Conservation (phyloP, 2,888 invertebrate species). For the Deilephila elpenor region DNA sequence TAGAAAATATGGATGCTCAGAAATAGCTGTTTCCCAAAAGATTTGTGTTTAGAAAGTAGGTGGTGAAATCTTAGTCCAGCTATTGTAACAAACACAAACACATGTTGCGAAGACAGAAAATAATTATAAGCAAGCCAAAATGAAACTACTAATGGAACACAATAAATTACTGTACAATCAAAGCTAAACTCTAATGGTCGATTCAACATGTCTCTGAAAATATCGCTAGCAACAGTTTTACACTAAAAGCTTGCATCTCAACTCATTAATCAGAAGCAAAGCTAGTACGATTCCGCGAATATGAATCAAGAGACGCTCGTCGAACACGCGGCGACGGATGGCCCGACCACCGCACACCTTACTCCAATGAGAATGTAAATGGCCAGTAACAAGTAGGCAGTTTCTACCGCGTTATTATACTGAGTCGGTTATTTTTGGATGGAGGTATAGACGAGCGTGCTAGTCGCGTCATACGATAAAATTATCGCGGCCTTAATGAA, state of each 20-base stretch:
- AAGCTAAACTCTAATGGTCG: no score
- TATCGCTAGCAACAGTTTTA: not conserved
- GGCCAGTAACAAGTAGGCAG: slow-evolving; percentile 47
- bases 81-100: no score
- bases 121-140: no score
- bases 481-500: slow-evolving; percentile 82
- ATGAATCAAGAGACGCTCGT: not conserved
- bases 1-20: no score
- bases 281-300: not conserved
- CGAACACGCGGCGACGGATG: not conserved
- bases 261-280: slow-evolving; percentile 3
- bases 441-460: slow-evolving; percentile 58
- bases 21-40: no score
- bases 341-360: not conserved
- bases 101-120: no score
- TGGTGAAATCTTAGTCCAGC: no score
- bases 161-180: no score
- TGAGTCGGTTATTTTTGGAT: slow-evolving; percentile 67
- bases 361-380: slow-evolving; percentile 28
- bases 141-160: no score
- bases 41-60: no score
- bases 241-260: not conserved
- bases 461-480: slow-evolving; percentile 77
- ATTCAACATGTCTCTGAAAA: not conserved
- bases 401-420: slow-evolving; percentile 56